Evolutionary conservation across 1,140 invertebrate species (phyloP), one percentile per base, ranked within the genome.

Genomic region (Macrobrachium rosenbergii): DNA sequence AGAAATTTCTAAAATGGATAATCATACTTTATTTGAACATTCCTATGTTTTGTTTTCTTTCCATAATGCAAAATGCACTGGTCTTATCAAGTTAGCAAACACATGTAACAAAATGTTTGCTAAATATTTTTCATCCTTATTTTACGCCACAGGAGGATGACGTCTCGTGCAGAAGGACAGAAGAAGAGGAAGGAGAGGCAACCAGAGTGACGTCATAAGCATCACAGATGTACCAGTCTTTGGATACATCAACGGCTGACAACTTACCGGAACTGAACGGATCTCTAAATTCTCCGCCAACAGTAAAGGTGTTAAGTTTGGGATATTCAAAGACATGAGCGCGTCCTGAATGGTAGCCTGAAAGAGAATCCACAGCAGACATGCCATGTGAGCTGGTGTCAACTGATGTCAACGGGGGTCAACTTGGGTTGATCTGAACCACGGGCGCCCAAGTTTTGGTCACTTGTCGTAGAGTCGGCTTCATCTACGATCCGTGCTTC

Each of bases 231-330:
- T n/a, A 60, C 52, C 60, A 37, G 17, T 11, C 52, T 28, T 52
- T 52, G 21, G 78, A 17, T 52, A 60, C 23, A 52, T 62, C 19
- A 28, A 28, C 52, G 45, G 59, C 16, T 62, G 85, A 21, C 85
- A 87, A 87, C 85, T 87, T 87, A 87, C 85, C 85, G 78, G 43
- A 62, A 60, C 77, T 87, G 85, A 87, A 82, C 85, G 78, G 85
- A 76, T 87, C 85, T 10, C 37, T 87, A 82, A 75, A 45, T 11
- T 87, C 85, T 87, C 78, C 85, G 78, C 85, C 85, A 87, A 87
- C 72, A 62, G 78, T 87, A 87, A 81, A 87, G 85, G 85, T 87
- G 85, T 87, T 87, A 62, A 87, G 85, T 87, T 87, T 87, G 67
- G 85, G 78, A 81, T 87, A 87, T 60, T 87, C 85, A 81, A 87